Base-by-base conservation (phyloP, 1,140 invertebrate genomes). In the Apis cerana region DNA sequence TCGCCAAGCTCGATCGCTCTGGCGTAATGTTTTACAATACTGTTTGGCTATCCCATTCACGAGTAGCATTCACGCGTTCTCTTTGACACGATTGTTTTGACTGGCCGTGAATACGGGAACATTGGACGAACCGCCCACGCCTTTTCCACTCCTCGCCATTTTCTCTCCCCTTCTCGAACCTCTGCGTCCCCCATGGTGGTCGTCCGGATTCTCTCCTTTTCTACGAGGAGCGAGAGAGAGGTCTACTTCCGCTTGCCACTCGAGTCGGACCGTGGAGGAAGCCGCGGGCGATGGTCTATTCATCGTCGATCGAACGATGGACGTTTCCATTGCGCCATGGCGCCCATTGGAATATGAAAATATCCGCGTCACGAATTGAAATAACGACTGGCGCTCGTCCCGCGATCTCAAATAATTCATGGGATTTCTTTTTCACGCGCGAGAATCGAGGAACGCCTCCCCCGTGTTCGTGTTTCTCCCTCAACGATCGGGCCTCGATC, bases 341-440 rank as follows among this genome's bases (percentile, higher is more conserved):
- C 81, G 58, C 67, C 80, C 87, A 87, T 89, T 90, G 85, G 90
- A 91, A 91, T 91, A 91, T 90, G 89, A 91, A 91, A 91, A 91
- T 90, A 89, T 87, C 43, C 87, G 2, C 33, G 33, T 4, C 75
- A 81, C 82, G 86, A 90, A 91, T 91, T 91, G 91, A 91, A 91
- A 91, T 91, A 91, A 91, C 91, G 7, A 91, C 85, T 84, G 88
- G 82, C 85, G 48, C 61, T 56, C 80, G 81, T 56, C 52, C 62
- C 64, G 69, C 84, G 85, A 90, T 84, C 87, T 91, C 91, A 88
- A 91, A 91, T 91, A 91, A 91, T 91, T 91, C 91, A 91, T 91
- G 85, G 81, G 78, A 23, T 75, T 76, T 27, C 27, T 85, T 76
- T 85, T 87, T 80, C 84, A 80, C 69, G 80, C 58, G 62, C 61